Evolutionary conservation across 2,888 invertebrate species (phyloP).

Genomic region (Ceramica pisi): DNA sequence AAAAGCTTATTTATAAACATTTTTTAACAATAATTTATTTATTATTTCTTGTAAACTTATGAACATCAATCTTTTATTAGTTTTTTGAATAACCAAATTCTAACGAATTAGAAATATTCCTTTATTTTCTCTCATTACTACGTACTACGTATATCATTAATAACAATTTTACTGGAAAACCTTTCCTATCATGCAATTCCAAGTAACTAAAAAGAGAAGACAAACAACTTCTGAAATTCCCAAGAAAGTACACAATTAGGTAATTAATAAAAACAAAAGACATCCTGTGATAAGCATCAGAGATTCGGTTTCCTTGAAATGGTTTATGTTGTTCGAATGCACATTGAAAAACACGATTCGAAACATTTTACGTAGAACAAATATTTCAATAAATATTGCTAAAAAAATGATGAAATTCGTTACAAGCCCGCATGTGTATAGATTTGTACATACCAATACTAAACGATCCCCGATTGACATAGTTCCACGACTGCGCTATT

Average conservation of each 20-base stretch:
- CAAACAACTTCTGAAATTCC: neutral
- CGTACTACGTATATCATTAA: too few species aligned
- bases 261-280: neutral
- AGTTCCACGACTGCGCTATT: slow-evolving; percentile 51
- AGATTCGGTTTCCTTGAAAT: neutral
- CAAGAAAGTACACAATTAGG: neutral
- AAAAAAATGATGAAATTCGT: slow-evolving; percentile 42
- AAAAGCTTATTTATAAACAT: too few species aligned
- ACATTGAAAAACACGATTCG: neutral
- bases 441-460: slow-evolving; percentile 47
- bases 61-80: too few species aligned
- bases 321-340: neutral
- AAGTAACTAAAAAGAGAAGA: neutral
- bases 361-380: neutral
- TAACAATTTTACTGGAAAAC: too few species aligned
- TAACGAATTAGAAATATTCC: too few species aligned
- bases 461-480: slow-evolving; percentile 61
- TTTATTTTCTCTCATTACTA: too few species aligned
- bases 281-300: neutral
- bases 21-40: too few species aligned
- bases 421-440: slow-evolving; percentile 52
- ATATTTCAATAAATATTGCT: slow-evolving; percentile 21
- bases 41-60: too few species aligned
- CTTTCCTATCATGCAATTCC: too few species aligned
- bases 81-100: too few species aligned